Percentiles rank a stretch among this genome's conserved stretches.
Evolutionary conservation across 2,888 invertebrate species (phyloP).

Genomic region (Acleris cristana): DNA sequence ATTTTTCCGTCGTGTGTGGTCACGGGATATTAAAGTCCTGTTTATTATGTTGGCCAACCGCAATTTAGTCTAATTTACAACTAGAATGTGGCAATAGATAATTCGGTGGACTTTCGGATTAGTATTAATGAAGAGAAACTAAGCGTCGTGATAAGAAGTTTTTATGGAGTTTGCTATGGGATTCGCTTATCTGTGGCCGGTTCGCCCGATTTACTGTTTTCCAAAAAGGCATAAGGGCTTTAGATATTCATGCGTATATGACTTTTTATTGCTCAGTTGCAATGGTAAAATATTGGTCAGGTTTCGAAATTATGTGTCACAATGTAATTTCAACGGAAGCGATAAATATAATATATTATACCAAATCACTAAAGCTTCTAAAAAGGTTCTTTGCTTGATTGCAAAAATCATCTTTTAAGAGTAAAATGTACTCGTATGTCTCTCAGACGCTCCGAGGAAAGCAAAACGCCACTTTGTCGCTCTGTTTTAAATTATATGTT

Average conservation of each 20-base stretch:
- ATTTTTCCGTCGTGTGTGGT: slow-evolving; percentile 64
- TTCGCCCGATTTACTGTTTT: neutral
- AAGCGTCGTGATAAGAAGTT: slow-evolving; percentile 51
- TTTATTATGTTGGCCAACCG: slow-evolving; percentile 56
- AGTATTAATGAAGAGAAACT: slow-evolving; percentile 58
- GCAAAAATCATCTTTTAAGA: no score
- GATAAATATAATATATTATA: no score
- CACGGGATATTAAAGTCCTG: slow-evolving; percentile 39
- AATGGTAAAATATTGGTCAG: neutral
- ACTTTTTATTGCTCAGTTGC: neutral
- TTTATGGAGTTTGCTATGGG: slow-evolving; percentile 45
- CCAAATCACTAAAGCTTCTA: no score
- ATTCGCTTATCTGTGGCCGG: slow-evolving; percentile 44
- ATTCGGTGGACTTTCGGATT: slow-evolving; percentile 55
- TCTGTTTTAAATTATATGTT: no score
- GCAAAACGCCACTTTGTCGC: no score
- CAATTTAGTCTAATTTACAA: slow-evolving; percentile 62
- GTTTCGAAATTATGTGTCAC: neutral
- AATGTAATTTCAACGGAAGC: no score
- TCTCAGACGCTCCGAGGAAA: no score
- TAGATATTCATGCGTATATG: neutral
- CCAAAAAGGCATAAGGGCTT: neutral
- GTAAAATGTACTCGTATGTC: no score
- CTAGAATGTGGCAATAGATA: slow-evolving; percentile 58
- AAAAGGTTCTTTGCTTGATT: no score